These are phyloP conservation scores for Ophonus ardosiacus DNA, from an alignment of 2,888 invertebrate species.

Conservation along the genomic window DNA sequence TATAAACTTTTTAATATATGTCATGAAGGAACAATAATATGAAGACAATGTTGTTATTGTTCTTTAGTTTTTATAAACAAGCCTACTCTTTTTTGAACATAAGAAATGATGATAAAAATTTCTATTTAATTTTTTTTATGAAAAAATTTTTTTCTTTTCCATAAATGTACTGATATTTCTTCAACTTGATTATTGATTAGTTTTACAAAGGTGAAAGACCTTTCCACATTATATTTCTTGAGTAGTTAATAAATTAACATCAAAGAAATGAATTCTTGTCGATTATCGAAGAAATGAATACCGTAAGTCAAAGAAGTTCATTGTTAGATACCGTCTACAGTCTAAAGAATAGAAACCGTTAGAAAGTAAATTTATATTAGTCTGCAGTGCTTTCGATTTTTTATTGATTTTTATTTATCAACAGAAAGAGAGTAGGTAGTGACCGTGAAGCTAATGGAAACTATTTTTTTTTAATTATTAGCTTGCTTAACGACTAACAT, in stretches of 20 bases:
- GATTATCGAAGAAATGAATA: slow-evolving; percentile 25
- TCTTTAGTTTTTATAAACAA: too few species aligned
- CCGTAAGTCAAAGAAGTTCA: slow-evolving; percentile 41
- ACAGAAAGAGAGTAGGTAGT: slow-evolving; percentile 25
- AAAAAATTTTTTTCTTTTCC: too few species aligned
- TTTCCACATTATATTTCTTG: background rate
- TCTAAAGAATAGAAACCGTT: slow-evolving; percentile 48
- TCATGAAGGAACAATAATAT: background rate
- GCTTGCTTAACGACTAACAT: too few species aligned
- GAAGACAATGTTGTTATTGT: too few species aligned
- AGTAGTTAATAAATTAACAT: background rate
- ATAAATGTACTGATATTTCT: too few species aligned
- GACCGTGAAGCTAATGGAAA: slow-evolving; percentile 45
- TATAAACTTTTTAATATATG: background rate
- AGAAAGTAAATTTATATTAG: slow-evolving; percentile 54
- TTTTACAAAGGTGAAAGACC: background rate
- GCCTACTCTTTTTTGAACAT: background rate
- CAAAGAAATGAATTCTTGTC: background rate
- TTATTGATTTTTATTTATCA: slow-evolving; percentile 48
- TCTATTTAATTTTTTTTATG: too few species aligned
- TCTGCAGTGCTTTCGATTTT: slow-evolving; percentile 46
- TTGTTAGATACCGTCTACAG: slow-evolving; percentile 29
- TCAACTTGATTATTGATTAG: background rate
- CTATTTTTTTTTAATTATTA: slow-evolving; percentile 1
- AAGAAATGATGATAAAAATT: background rate